Percentiles rank a stretch among this genome's conserved stretches.
These are phyloP conservation scores for Propithecus perrieri DNA, from an alignment of 2,797 vertebrate species.

Conservation along the genomic window DNA sequence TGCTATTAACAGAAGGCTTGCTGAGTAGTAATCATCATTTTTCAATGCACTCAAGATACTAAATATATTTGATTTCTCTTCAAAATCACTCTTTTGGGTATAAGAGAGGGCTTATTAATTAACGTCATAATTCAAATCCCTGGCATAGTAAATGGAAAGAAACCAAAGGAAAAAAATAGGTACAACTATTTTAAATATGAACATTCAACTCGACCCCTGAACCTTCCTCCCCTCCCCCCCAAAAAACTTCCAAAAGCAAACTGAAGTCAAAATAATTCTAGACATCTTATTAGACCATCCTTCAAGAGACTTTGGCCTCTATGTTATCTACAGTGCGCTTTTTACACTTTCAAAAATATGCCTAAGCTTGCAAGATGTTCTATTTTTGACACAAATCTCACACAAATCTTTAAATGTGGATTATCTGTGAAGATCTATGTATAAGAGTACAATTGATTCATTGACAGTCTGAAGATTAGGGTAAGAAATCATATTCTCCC, in stretches of 20 bases:
- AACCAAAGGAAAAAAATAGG: not conserved
- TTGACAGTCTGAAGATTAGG: not conserved
- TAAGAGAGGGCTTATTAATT: not conserved
- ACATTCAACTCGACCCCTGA: not conserved
- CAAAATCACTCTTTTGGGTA: not conserved
- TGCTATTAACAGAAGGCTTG: not conserved
- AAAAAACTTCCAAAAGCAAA: not conserved
- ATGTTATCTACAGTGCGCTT: not conserved
- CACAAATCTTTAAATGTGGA: not conserved
- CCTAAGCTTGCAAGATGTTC: not conserved
- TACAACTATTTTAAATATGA: not conserved
- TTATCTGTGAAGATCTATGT: not conserved
- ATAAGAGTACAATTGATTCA: not conserved
- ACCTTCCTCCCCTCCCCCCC: too few relatives aligned
- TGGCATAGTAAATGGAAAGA: not conserved
- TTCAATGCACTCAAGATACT: not conserved
- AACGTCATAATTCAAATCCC: not conserved
- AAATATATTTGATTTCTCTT: not conserved
- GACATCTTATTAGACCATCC: not conserved
- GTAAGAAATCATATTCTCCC: not conserved
- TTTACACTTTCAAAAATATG: not conserved
- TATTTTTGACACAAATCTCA: not conserved
- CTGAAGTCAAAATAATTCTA: slow-evolving; percentile 14
- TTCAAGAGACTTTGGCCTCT: not conserved
- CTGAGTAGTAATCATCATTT: not conserved